Conservation (phyloP, 2,888 invertebrate genomes). For the Drosophila lutescens region DNA sequence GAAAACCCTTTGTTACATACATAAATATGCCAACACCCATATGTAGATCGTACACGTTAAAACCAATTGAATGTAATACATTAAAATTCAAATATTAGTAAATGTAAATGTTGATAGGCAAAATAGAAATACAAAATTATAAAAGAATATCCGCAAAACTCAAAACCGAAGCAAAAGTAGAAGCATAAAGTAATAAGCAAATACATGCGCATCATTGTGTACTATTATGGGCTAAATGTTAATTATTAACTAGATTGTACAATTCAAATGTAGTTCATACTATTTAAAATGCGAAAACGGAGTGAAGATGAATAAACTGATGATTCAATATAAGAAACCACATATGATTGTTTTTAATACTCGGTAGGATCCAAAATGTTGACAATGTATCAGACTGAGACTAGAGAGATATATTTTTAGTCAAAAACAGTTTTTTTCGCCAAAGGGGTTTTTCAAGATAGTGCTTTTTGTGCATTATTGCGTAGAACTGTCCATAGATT, state of each 20-base stretch:
- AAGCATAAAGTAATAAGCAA: slow-evolving; percentile 36
- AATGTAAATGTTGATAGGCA: slow-evolving; percentile 78
- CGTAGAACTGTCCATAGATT: too few species aligned
- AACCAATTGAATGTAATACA: slow-evolving; percentile 73
- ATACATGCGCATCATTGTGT: slow-evolving; percentile 66
- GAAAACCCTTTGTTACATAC: slow-evolving; percentile 34
- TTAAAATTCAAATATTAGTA: slow-evolving; percentile 55
- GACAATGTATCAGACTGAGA: too few species aligned
- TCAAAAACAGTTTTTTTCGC: too few species aligned
- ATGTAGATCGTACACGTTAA: slow-evolving; percentile 43
- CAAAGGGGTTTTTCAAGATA: too few species aligned
- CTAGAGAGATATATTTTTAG: too few species aligned
- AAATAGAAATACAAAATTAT: slow-evolving; percentile 41
- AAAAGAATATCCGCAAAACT: slow-evolving; percentile 17
- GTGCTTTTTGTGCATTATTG: too few species aligned
- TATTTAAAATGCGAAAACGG: slow-evolving; percentile 63
- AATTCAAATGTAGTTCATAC: slow-evolving; percentile 78
- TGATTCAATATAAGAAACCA: slow-evolving; percentile 45
- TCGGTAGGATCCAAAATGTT: too few species aligned
- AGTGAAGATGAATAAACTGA: slow-evolving; percentile 52
- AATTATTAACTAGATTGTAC: slow-evolving; percentile 77
- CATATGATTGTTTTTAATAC: not conserved
- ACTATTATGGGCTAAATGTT: slow-evolving; percentile 76
- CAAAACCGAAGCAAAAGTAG: slow-evolving; percentile 26
- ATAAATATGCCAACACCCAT: slow-evolving; percentile 14